Percentiles rank a stretch among this genome's conserved stretches.
phyloP scores from a whole-genome alignment of 2,113 vertebrate species.

The Calidris pugnax region DNA sequence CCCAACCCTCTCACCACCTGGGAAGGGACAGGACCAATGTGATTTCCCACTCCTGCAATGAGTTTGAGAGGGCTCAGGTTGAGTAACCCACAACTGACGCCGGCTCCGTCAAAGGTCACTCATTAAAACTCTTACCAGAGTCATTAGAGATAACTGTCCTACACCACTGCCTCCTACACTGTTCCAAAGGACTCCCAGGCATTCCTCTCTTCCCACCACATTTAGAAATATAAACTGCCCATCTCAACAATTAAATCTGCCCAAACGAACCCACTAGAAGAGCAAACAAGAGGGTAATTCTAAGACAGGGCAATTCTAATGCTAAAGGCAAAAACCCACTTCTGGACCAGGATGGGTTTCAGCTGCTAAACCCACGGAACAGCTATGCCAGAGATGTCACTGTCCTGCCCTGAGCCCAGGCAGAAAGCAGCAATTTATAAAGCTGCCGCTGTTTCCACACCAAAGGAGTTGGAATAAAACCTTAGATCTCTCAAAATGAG shows the following conservation, averaged over 20 bases:
- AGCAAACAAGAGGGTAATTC: neutral
- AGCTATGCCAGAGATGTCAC: neutral
- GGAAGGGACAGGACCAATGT: neutral
- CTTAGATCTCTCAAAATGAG: neutral
- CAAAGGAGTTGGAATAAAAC: neutral
- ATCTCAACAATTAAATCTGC: neutral
- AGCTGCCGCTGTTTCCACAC: neutral
- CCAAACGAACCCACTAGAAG: neutral
- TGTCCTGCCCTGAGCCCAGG: neutral
- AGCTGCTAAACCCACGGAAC: neutral
- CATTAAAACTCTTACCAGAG: neutral
- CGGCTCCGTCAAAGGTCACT: neutral
- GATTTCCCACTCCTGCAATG: neutral
- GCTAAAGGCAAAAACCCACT: neutral
- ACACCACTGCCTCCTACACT: neutral
- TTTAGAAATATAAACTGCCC: neutral
- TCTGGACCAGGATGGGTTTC: neutral
- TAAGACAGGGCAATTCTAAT: rapidly evolving
- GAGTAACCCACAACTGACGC: neutral
- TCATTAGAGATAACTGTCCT: neutral
- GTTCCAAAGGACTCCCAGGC: neutral
- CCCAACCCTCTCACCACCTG: neutral
- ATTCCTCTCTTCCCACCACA: neutral
- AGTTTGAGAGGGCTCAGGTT: neutral
- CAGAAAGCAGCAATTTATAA: neutral